Percentiles rank a stretch among this genome's conserved stretches.
Evolutionary conservation across 2,797 vertebrate genomes (phyloP).

Genomic region (Eulemur rubriventer): DNA sequence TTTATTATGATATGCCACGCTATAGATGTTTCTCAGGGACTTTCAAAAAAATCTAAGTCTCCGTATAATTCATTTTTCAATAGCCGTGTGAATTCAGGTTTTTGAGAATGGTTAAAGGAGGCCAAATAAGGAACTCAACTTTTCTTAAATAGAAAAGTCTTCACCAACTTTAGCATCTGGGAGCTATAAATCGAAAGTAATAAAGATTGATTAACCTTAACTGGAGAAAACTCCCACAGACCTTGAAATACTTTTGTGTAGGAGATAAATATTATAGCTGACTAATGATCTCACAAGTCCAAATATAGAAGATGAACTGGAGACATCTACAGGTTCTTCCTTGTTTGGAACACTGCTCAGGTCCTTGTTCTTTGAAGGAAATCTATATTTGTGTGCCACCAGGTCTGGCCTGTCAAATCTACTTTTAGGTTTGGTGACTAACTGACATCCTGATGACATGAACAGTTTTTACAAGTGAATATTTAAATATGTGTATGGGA

Average conservation of each 20-base stretch:
- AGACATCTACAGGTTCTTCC: neutral
- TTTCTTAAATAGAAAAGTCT: neutral
- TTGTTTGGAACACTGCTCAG: neutral
- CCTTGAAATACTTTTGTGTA: slow-evolving; percentile 59
- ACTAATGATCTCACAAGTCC: slow-evolving; percentile 40
- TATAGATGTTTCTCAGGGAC: neutral
- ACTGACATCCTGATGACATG: neutral
- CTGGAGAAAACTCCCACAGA: slow-evolving; percentile 53
- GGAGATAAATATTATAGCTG: slow-evolving; percentile 48
- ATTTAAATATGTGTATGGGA: neutral
- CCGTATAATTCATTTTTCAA: neutral
- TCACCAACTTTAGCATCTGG: neutral
- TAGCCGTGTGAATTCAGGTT: neutral
- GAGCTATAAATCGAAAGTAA: slow-evolving; percentile 41
- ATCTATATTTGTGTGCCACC: neutral
- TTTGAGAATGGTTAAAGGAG: neutral
- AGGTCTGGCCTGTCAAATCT: neutral
- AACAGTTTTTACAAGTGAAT: neutral
- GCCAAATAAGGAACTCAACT: neutral
- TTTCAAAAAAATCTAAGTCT: neutral
- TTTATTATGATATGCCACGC: neutral
- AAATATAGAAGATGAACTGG: neutral
- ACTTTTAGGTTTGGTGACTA: neutral
- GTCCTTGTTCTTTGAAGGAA: neutral
- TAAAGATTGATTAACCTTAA: slow-evolving; percentile 52